Conservation (phyloP, 2,888 invertebrate species). For the Orthosia incerta region DNA sequence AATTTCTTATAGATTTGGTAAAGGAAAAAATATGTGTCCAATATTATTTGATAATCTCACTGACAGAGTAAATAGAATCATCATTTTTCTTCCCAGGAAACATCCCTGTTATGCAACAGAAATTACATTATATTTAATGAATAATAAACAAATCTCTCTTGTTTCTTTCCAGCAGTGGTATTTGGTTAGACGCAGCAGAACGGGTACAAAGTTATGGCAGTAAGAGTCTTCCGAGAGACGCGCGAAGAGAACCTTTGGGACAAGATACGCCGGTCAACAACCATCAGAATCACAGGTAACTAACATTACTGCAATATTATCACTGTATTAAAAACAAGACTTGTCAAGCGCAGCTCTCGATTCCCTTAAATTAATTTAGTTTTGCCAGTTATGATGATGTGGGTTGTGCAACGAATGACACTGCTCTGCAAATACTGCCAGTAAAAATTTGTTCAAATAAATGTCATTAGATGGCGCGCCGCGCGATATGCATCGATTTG, state of each 20-base stretch:
- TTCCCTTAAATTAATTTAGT: not conserved
- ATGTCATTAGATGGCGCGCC: too few relatives aligned
- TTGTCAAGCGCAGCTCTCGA: not conserved
- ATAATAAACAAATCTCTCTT: not conserved
- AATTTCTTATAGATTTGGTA: too few relatives aligned
- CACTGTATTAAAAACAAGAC: too few relatives aligned
- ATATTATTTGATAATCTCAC: too few relatives aligned
- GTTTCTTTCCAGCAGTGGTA: conserved; percentile 87
- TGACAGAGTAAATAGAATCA: too few relatives aligned
- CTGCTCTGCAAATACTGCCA: too few relatives aligned
- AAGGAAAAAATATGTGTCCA: too few relatives aligned
- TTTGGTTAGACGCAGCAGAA: conserved; percentile 96
- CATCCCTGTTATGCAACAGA: not conserved
- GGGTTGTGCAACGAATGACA: too few relatives aligned
- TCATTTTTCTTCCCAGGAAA: too few relatives aligned
- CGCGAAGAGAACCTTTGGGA: conserved; percentile 96
- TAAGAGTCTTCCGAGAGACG: conserved; percentile 95
- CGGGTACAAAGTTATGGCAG: conserved; percentile 91
- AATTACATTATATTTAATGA: not conserved
- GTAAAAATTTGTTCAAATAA: too few relatives aligned
- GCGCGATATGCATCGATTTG: too few relatives aligned
- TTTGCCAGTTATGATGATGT: not conserved
- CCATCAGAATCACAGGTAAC: conserved; percentile 86
- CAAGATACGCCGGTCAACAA: conserved; percentile 93
- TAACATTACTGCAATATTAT: not conserved